These are phyloP conservation scores for Microtus oregoni DNA, from an alignment of 2,113 vertebrate species.

Conservation along the genomic window DNA sequence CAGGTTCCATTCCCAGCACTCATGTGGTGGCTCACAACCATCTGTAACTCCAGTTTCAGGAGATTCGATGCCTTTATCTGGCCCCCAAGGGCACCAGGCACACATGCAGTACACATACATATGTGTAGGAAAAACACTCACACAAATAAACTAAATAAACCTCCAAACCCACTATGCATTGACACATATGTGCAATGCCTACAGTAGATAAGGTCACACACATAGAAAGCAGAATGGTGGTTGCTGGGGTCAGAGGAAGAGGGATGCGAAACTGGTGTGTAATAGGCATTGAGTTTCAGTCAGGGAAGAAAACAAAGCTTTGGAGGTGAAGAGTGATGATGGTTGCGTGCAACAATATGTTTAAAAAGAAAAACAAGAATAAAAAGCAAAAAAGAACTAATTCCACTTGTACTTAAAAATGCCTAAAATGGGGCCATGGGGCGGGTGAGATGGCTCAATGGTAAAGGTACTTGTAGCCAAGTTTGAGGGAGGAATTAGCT, in stretches of 20 bases:
- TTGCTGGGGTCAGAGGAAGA: background rate
- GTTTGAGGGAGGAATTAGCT: background rate
- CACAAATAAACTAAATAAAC: background rate
- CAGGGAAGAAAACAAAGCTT: background rate
- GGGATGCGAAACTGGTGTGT: background rate
- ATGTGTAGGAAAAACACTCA: background rate
- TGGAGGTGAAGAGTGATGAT: background rate
- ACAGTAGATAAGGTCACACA: background rate
- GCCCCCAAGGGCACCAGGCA: background rate
- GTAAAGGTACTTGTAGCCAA: background rate
- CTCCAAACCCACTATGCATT: background rate
- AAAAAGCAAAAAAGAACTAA: background rate
- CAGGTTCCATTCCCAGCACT: background rate
- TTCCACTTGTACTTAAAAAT: background rate
- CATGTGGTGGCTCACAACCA: background rate
- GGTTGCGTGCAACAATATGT: background rate
- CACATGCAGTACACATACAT: background rate
- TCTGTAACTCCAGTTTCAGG: background rate
- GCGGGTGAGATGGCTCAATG: background rate
- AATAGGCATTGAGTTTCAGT: background rate
- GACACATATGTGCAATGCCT: background rate
- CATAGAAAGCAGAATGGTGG: background rate
- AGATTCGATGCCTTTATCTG: background rate
- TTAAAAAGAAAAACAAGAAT: background rate
- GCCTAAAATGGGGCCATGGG: background rate